A percentile compares a stretch with the other conserved stretches of the same genome.
Conservation (phyloP, 2,888 invertebrate species). For the Thecocarcelia acutangulata region DNA sequence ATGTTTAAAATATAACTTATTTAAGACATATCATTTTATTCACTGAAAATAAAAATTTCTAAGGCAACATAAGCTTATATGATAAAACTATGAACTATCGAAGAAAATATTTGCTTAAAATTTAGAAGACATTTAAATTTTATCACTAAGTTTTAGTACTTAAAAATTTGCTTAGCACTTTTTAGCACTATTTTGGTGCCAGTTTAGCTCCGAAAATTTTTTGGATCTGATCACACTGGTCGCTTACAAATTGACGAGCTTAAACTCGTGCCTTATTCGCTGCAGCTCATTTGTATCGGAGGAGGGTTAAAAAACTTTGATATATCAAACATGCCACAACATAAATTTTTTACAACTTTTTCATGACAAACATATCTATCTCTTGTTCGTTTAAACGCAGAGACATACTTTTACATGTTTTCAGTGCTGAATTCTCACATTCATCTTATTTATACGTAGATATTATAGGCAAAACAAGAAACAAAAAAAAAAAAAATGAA, state of each 20-base stretch:
- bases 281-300: not conserved
- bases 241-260: not conserved
- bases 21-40: too few relatives aligned
- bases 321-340: conserved; percentile 67
- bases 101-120: too few relatives aligned
- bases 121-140: too few relatives aligned
- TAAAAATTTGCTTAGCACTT: too few relatives aligned
- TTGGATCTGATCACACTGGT: not conserved
- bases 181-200: too few relatives aligned
- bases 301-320: conserved; percentile 45
- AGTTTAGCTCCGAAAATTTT: too few relatives aligned
- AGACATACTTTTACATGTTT: not conserved
- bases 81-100: too few relatives aligned
- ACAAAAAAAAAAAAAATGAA: too few relatives aligned
- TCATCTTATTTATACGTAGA: conserved; percentile 59
- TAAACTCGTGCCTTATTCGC: not conserved
- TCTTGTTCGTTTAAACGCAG: conserved; percentile 7
- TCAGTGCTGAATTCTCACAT: conserved; percentile 39
- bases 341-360: conserved; percentile 60
- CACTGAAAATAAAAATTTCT: too few relatives aligned
- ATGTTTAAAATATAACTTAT: too few relatives aligned
- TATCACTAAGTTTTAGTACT: too few relatives aligned
- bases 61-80: too few relatives aligned
- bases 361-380: not conserved
- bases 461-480: conserved; percentile 42